phyloP scores from a whole-genome alignment of 2,888 invertebrate genomes.

The Corbicula japonica region DNA sequence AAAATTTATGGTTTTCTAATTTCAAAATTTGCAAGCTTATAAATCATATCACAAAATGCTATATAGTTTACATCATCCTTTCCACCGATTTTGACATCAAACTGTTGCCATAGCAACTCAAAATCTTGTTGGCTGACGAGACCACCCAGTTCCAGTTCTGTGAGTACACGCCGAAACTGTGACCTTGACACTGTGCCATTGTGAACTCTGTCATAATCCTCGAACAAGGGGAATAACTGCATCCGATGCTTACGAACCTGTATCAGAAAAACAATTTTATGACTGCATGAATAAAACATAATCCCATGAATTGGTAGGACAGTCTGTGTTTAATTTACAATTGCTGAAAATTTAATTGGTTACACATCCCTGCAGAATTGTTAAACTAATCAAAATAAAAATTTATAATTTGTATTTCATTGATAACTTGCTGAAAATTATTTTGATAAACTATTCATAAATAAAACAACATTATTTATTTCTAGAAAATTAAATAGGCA shows the following conservation, averaged over 20 bases:
- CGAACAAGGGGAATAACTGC: constrained; percentile 86
- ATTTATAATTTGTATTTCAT: too few species aligned
- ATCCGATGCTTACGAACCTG: constrained; percentile 85
- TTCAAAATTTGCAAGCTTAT: constrained; percentile 82
- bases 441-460: too few species aligned
- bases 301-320: too few species aligned
- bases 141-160: constrained; percentile 84
- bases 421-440: too few species aligned
- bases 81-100: constrained; percentile 83
- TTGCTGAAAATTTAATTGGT: too few species aligned
- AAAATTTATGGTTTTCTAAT: constrained; percentile 79
- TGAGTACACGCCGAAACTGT: constrained; percentile 86
- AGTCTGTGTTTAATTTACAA: too few species aligned
- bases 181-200: constrained; percentile 85
- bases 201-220: constrained; percentile 86
- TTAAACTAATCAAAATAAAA: too few species aligned
- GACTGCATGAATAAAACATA: too few species aligned
- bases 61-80: constrained; percentile 84
- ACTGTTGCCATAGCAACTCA: constrained; percentile 83
- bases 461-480: too few species aligned
- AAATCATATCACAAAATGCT: constrained; percentile 84
- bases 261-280: too few species aligned
- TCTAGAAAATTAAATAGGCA: too few species aligned
- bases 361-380: too few species aligned
- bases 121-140: constrained; percentile 83